A percentile compares a stretch with the other conserved stretches of the same genome.
These are phyloP conservation scores for Pundamilia nyererei DNA, from an alignment of 2,113 vertebrate species.

Conservation along the genomic window DNA sequence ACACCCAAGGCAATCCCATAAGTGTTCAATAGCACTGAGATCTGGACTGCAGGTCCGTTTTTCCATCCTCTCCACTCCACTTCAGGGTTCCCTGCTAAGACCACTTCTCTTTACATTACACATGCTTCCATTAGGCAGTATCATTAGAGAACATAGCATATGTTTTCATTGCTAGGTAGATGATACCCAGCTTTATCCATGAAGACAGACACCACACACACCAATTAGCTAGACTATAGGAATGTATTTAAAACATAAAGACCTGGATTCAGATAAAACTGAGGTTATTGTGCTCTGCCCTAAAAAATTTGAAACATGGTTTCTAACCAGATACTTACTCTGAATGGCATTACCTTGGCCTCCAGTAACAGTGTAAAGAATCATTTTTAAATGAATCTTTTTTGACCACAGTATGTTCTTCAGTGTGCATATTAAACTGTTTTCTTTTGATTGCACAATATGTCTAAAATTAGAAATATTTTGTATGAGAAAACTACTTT, in stretches of 20 bases:
- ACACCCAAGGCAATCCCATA: not conserved
- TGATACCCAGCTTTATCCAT: not conserved
- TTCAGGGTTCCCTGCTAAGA: not conserved
- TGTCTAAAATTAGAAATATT: not conserved
- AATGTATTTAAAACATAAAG: not conserved
- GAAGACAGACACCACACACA: not conserved
- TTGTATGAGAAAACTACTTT: not conserved
- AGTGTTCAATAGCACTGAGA: not conserved
- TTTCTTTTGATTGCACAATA: not conserved
- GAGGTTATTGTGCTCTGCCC: not conserved
- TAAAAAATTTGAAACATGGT: fast-evolving
- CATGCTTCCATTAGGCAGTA: not conserved
- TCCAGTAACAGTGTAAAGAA: not conserved
- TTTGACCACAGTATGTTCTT: not conserved
- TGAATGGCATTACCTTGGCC: not conserved
- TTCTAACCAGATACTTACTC: not conserved
- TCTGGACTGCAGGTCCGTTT: not conserved
- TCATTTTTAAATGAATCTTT: not conserved
- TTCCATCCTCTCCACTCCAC: not conserved
- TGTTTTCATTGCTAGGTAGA: not conserved
- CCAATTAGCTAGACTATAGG: not conserved
- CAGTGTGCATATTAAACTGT: not conserved
- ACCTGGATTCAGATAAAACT: not conserved
- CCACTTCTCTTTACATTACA: not conserved
- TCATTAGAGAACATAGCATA: not conserved